Base-by-base conservation (phyloP, 1,140 invertebrate species). In the fruit fly (Drosophila melanogaster) region DNA sequence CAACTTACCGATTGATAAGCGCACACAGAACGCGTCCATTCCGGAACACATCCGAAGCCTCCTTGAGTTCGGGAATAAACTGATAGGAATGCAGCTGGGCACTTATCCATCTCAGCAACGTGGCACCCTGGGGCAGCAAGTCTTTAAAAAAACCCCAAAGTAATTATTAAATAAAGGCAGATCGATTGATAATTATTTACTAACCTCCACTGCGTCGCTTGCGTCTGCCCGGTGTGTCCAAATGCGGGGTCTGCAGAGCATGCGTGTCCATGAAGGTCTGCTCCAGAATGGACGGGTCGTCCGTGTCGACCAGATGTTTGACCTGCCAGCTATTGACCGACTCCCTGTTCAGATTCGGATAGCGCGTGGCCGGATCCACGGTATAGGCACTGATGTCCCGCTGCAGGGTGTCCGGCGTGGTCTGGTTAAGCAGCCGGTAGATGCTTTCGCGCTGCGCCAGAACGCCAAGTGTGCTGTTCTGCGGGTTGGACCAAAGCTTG, bases 361-460 rank as follows among this genome's bases (percentile, higher is more conserved):
- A 95, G 73, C 97, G 94, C 17, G 97, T 97, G 40, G 95, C 95
- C 4, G 98, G 98, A 92, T 99, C 97, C 4, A 99, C 93, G 0
- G 97, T 98, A 92, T 98, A 99, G 5, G 95, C 94, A 54, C 95
- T 94, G 79, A 96, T 96, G 93, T 98, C 97, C 83, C 98, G 96
- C 81, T 96, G 96, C 17, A 99, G 93, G 91, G 99, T 99, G 92
- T 99, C 98, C 0, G 98, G 98, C 0, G 98, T 99, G 0, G 98
- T 99, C 94, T 99, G 98, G 56, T 96, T 97, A 81, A 97, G 92
- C 51, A 94, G 72, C 70, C 97, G 94, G 92, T 99, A 99, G 72
- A 99, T 97, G 53, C 96, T 97, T 93, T 99, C 98, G 26, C 98
- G 93, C 92, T 99, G 98, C 0, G 98, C 98, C 10, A 99, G 93